Percentiles rank a stretch among this genome's conserved stretches.
Evolutionary conservation across 2,797 vertebrate genomes (phyloP).

Genomic region (Ctenosaura bakeri): DNA sequence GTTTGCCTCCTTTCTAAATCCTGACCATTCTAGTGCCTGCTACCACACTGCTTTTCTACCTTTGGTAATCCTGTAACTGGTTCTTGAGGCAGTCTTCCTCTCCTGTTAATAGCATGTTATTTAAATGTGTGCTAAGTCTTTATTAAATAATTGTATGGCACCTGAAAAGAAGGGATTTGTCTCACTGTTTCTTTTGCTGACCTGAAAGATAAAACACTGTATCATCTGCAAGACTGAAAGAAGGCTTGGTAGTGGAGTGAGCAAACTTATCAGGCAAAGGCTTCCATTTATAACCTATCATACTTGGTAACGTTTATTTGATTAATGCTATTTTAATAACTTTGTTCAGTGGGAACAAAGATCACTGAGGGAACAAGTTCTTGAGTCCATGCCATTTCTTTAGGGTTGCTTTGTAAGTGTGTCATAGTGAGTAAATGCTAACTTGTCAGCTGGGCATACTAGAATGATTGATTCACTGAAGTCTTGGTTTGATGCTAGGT

Average conservation of each 20-base stretch:
- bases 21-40: not conserved
- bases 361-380: not conserved
- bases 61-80: not conserved
- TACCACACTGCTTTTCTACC: not conserved
- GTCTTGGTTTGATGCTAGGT: slow-evolving; percentile 80
- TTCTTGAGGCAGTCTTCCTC: not conserved
- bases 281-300: not conserved
- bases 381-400: not conserved
- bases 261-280: not conserved
- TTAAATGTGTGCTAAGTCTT: not conserved
- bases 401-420: not conserved
- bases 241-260: not conserved
- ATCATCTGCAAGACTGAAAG: not conserved
- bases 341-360: not conserved
- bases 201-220: not conserved
- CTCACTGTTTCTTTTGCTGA: not conserved
- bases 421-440: not conserved
- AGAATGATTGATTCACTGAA: not conserved
- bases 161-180: not conserved
- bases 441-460: not conserved
- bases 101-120: not conserved
- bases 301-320: not conserved
- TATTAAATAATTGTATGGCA: not conserved
- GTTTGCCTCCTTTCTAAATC: not conserved
- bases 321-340: not conserved